Conservation (phyloP, 2,888 invertebrate genomes). For the Perizoma flavofasciatum region DNA sequence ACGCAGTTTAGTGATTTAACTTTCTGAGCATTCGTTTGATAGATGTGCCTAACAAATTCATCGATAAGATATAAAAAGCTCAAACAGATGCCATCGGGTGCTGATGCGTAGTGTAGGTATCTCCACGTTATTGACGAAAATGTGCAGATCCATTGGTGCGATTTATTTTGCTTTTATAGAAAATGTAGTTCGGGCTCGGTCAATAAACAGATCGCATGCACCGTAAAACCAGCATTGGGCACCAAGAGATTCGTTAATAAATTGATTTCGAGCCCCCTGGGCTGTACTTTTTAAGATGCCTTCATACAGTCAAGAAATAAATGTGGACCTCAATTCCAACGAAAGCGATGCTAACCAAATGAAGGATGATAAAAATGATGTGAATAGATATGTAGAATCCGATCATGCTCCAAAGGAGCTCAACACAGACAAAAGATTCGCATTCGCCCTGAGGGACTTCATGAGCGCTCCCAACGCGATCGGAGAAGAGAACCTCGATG, state of each 20-base stretch:
- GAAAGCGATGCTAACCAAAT: slow-evolving; percentile 60
- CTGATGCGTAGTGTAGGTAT: slow-evolving; percentile 51
- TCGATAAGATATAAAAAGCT: slow-evolving; percentile 57
- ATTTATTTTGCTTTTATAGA: slow-evolving; percentile 40
- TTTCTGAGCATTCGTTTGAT: slow-evolving; percentile 37
- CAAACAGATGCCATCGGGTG: slow-evolving; percentile 51
- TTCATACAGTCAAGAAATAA: slow-evolving; percentile 72
- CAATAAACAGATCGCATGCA: slow-evolving; percentile 22
- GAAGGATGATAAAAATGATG: slow-evolving; percentile 56
- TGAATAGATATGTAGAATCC: slow-evolving; percentile 50
- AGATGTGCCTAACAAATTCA: slow-evolving; percentile 53
- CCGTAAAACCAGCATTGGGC: slow-evolving; percentile 7
- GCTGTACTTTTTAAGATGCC: slow-evolving; percentile 62
- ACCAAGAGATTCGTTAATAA: not conserved
- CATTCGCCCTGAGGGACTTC: slow-evolving; percentile 72
- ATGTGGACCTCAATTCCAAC: slow-evolving; percentile 70
- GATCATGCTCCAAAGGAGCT: slow-evolving; percentile 57
- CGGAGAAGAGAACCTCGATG: slow-evolving; percentile 23
- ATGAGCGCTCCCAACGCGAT: slow-evolving; percentile 48
- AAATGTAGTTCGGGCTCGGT: slow-evolving; percentile 17
- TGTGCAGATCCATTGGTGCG: slow-evolving; percentile 55
- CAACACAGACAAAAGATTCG: slow-evolving; percentile 65
- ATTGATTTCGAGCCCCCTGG: not conserved
- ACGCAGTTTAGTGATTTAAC: slow-evolving; percentile 57
- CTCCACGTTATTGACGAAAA: slow-evolving; percentile 54